Evolutionary conservation across 1,140 invertebrate species (phyloP), one percentile per base, ranked within the genome.

Genomic region (Drosophila parabipectinata): DNA sequence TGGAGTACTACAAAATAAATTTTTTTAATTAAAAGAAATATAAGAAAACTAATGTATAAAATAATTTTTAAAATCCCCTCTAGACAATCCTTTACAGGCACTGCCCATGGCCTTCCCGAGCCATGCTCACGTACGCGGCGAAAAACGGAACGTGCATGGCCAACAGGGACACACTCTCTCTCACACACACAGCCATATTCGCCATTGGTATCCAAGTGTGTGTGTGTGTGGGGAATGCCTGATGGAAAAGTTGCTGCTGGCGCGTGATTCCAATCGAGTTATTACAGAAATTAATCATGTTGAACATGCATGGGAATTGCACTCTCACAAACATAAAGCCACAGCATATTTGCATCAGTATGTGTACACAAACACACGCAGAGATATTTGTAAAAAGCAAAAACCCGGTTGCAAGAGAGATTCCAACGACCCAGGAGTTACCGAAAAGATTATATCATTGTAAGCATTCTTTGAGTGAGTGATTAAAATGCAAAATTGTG

Each of bases 281-380:
- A 88, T 88, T 88, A 88, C 83, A 88, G 76, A 88, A 88, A 88
- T 88, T 88, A 88, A 88, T 88, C 83, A 88, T 88, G 83, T 88
- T 88, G 79, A 88, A 88, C 84, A 88, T 88, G 83, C 79, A 88
- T 88, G 85, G 83, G 83, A 88, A 88, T 88, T 85, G 81, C 83
- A 81, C 83, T 77, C 76, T 39, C 44, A 34, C 41, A 74, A 54
- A 52, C 47, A 68, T 32, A 24, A 76, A 79, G 50, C 62, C 67
- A 58, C 75, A 84, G 78, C 72, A 75, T 74, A 79, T 88, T 88
- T 83, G 76, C 83, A 88, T 88, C 83, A 82, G 72, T 67, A 82
- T 82, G 62, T 69, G 64, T 60, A 71, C 50, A 52, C 50, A 37
- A 15, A 3, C 32, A 28, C 41, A 44, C 14, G 15, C 14, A 15